A percentile compares a stretch with the other conserved stretches of the same genome.
Evolutionary conservation across 2,113 vertebrate genomes (phyloP).

Genomic region (Corvus moneduloides): DNA sequence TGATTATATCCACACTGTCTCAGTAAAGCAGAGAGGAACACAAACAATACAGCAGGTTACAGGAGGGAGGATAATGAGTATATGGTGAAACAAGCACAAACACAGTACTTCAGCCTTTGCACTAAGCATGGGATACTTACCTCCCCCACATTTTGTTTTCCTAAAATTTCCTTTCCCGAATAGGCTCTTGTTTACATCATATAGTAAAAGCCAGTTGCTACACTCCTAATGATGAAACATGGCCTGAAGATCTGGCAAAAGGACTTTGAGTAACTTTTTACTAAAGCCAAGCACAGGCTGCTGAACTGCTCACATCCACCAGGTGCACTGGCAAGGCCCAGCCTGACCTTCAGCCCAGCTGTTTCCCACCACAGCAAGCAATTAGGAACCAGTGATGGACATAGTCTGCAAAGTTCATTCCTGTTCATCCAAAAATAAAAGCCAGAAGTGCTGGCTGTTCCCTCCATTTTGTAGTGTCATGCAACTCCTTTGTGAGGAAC

Average conservation of each 20-base stretch:
- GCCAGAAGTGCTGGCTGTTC: background rate
- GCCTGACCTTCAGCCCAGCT: background rate
- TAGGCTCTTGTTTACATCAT: background rate
- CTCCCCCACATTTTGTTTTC: background rate
- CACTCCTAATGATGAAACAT: background rate
- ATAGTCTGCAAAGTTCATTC: fast-evolving
- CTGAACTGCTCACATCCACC: background rate
- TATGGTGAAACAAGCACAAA: background rate
- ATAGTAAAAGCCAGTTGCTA: background rate
- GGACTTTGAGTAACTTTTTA: background rate
- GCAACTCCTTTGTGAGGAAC: background rate
- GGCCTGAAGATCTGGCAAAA: background rate
- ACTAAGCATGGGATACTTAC: background rate
- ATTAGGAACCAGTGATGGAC: fast-evolving
- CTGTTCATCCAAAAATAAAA: background rate
- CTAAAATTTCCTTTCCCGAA: background rate
- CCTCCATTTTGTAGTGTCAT: background rate
- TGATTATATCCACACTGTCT: background rate
- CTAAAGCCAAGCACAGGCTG: background rate
- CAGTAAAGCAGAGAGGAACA: background rate
- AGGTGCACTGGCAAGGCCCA: background rate
- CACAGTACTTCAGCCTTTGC: background rate
- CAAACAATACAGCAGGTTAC: fast-evolving
- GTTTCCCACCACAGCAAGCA: background rate
- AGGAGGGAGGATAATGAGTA: background rate